Evolutionary conservation across 2,113 vertebrate genomes (phyloP).

Genomic region (Perca flavescens): DNA sequence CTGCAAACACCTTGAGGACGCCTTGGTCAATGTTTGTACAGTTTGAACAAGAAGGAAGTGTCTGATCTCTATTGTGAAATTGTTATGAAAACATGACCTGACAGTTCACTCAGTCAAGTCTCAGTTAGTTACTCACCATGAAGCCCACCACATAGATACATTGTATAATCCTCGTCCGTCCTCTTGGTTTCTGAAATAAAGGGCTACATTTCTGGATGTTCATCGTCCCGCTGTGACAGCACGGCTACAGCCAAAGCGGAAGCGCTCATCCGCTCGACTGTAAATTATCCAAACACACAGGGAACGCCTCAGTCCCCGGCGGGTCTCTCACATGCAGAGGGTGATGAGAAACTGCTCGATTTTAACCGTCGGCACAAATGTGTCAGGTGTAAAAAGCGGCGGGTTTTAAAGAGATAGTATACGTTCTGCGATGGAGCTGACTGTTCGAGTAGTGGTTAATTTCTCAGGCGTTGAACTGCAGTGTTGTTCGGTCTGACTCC

Average conservation of each 20-base stretch:
- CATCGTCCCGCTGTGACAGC: conserved; percentile 79
- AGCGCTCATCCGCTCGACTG: conserved; percentile 43
- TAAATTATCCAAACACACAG: neutral
- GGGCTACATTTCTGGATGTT: conserved; percentile 71
- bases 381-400: rapidly evolving
- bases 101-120: neutral
- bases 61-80: neutral
- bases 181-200: conserved; percentile 58
- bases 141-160: conserved; percentile 87
- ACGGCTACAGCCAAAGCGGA: conserved; percentile 63
- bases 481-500: rapidly evolving
- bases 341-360: neutral
- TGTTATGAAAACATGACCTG: neutral
- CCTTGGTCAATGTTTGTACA: no score
- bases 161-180: conserved; percentile 73
- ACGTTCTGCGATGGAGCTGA: rapidly evolving
- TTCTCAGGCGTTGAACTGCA: neutral
- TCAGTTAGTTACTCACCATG: conserved; percentile 81
- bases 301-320: neutral
- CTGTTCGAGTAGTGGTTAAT: rapidly evolving
- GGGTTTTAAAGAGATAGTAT: rapidly evolving
- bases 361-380: neutral
- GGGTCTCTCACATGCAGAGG: neutral
- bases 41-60: neutral
- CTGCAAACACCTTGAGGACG: neutral